These are phyloP conservation scores for Drosophila paulistorum DNA, from an alignment of 1,140 invertebrate genomes.

Conservation along the genomic window DNA sequence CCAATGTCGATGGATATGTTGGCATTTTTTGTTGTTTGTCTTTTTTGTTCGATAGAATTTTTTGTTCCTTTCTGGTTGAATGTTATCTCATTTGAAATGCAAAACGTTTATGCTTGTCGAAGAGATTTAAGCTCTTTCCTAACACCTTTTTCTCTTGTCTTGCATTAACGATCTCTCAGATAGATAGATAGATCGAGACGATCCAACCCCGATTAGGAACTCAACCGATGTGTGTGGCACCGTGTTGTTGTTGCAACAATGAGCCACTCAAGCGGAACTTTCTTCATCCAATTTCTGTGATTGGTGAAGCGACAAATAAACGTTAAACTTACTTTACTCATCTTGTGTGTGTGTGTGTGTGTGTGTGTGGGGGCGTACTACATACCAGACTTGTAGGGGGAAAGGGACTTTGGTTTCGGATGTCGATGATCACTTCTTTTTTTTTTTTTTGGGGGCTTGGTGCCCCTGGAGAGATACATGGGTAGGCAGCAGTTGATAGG, in stretches of 20 bases:
- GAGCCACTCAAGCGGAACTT: slow-evolving; percentile 51
- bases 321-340: slow-evolving; percentile 43
- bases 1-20: slow-evolving; percentile 59
- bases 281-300: slow-evolving; percentile 56
- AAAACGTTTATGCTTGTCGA: slow-evolving; percentile 42
- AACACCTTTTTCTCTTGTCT: slow-evolving; percentile 3
- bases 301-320: slow-evolving; percentile 74
- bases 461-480: slow-evolving; percentile 1
- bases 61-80: not conserved
- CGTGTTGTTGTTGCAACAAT: slow-evolving; percentile 46
- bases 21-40: too few relatives aligned
- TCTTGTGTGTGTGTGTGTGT: slow-evolving; percentile 19
- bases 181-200: not conserved
- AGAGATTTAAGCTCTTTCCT: slow-evolving; percentile 2
- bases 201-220: slow-evolving; percentile 16
- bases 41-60: too few relatives aligned
- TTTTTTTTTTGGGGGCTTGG: slow-evolving; percentile 15
- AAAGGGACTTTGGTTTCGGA: slow-evolving; percentile 20
- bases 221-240: slow-evolving; percentile 47
- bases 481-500: slow-evolving; percentile 9
- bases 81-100: slow-evolving; percentile 65
- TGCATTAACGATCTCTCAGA: slow-evolving; percentile 36
- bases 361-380: slow-evolving; percentile 48
- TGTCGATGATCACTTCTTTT: slow-evolving; percentile 14
- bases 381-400: not conserved